Evolutionary conservation across 2,113 vertebrate genomes (phyloP).

Genomic region (Hassar affinis): DNA sequence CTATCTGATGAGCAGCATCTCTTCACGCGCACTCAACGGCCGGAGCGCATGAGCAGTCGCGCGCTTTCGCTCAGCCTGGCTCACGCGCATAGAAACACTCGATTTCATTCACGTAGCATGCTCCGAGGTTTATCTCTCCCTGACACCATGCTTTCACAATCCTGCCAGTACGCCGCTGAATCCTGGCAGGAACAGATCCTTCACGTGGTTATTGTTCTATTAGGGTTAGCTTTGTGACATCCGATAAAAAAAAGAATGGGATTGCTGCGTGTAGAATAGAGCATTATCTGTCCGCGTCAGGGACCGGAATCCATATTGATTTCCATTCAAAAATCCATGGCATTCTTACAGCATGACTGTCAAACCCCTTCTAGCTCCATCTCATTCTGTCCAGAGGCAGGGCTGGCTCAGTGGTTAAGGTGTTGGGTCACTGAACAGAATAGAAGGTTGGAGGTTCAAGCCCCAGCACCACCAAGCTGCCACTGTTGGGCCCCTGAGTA

Average conservation of each 20-base stretch:
- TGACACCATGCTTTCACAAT: neutral
- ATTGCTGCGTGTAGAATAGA: neutral
- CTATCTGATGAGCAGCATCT: conserved; percentile 53
- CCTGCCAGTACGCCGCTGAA: neutral
- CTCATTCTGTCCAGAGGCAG: too few relatives aligned
- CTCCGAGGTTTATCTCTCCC: neutral
- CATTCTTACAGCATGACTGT: neutral
- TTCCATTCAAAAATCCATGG: neutral
- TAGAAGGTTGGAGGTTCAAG: too few relatives aligned
- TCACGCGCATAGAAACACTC: neutral
- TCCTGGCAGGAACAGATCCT: neutral
- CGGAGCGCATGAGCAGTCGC: conserved; percentile 56
- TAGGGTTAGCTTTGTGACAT: neutral
- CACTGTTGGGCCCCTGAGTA: too few relatives aligned
- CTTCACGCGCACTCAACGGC: conserved; percentile 46
- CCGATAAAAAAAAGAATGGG: neutral
- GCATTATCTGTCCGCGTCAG: neutral
- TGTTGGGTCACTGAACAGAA: too few relatives aligned
- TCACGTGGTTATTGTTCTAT: neutral
- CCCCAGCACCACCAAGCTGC: too few relatives aligned
- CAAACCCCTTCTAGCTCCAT: neutral
- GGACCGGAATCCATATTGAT: too few relatives aligned
- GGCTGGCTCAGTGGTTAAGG: too few relatives aligned
- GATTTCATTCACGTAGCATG: neutral
- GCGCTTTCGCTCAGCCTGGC: conserved; percentile 8